Base-by-base conservation (phyloP, 2,113 vertebrate species). In the Petaurus breviceps region DNA sequence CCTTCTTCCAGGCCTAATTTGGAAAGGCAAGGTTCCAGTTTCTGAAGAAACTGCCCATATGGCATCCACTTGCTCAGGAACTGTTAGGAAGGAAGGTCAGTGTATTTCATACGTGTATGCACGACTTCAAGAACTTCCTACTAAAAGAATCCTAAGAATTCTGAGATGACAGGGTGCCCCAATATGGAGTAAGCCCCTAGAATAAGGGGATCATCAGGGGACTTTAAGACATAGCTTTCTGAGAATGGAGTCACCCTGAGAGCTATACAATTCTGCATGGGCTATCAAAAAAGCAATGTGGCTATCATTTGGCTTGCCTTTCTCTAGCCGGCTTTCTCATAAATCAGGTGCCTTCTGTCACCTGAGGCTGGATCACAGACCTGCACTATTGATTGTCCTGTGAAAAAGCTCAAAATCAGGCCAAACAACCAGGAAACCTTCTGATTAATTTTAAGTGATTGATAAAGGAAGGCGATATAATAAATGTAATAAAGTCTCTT, bases 181-280 rank as follows among this genome's bases (percentile, higher is more conserved):
- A 43, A 22, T 22, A 22, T 43, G 68, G 68, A 84, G n/a, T 84
- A 22, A 43, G 68, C 19, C 37, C 37, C 37, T 2, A 84, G 6
- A 84, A 4, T 22, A 19, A 77, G 37, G 43, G 37, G 68, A 84
- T 22, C 89, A 14, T 96, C 28, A 51, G 8, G 16, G 97, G 95
- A 77, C 94, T 49, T 96, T 96, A 95, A 10, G 0, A 94, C 26
- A 91, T 90, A 97, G 95, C 96, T 94, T 4, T 90, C 91, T 77
- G 95, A 84, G 1, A 91, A 90, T 92, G 97, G 96, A 84, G 95
- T 96, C 92, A 97, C 96, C 97, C 96, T 50, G 94, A 96, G 97
- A 97, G 96, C 96, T 95, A 93, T 93, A 94, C 93, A 94, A 12
- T 92, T 93, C 96, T 97, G 96, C 92, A 96, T 24, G 25, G 77